phyloP scores from a whole-genome alignment of 2,888 invertebrate species.

The Ditula angustiorana region DNA sequence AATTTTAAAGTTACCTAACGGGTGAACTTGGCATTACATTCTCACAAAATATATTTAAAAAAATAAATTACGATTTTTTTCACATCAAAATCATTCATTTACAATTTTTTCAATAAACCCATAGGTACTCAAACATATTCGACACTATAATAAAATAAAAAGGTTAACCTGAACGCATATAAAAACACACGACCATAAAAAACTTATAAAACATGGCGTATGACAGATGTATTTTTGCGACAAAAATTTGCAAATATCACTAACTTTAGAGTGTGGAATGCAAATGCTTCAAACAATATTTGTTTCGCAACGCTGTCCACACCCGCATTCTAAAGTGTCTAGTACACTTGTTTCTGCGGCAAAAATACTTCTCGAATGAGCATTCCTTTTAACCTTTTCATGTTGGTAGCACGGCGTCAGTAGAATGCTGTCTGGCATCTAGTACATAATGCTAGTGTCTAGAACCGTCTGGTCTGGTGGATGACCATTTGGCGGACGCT shows the following conservation, averaged over 20 bases:
- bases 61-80: constrained; percentile 67
- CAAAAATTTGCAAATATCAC: constrained; percentile 1
- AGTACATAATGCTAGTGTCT: constrained; percentile 44
- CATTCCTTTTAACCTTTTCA: constrained; percentile 38
- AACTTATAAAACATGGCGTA: constrained; percentile 17
- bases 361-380: constrained; percentile 1
- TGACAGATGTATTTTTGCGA: constrained; percentile 18
- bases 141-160: constrained; percentile 27
- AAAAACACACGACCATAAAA: constrained; percentile 27
- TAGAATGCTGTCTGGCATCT: constrained; percentile 17
- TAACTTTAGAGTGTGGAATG: constrained; percentile 1
- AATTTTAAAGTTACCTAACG: constrained; percentile 40
- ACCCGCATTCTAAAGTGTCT: constrained; percentile 5
- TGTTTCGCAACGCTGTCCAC: not conserved
- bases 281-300: not conserved
- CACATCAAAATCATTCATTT: constrained; percentile 46
- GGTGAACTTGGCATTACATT: constrained; percentile 44
- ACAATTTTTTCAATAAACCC: constrained; percentile 21
- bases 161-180: constrained; percentile 34
- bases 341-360: not conserved
- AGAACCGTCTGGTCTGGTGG: constrained; percentile 75
- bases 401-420: constrained; percentile 12
- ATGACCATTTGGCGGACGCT: constrained; percentile 87
- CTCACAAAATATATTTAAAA: constrained; percentile 47
- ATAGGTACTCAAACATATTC: constrained; percentile 24